These are phyloP conservation scores for Drosophila ercepeae DNA, from an alignment of 1,140 invertebrate species.

Conservation along the genomic window DNA sequence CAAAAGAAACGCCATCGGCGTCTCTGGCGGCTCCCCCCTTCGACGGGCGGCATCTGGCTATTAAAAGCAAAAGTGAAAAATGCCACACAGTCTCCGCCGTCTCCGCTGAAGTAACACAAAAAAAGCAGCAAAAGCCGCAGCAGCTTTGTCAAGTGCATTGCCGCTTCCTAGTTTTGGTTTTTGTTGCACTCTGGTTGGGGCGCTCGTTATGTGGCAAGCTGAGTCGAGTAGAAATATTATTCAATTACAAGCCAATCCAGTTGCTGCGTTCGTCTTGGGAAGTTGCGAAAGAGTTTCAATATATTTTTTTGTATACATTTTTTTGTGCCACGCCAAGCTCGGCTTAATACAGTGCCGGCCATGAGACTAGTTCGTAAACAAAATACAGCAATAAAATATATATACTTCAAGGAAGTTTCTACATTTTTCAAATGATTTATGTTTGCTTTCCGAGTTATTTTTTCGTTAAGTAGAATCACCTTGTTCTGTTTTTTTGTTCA, in stretches of 20 bases:
- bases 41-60: constrained; percentile 49
- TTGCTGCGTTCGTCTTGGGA: constrained; percentile 41
- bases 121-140: constrained; percentile 22
- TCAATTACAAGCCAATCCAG: constrained; percentile 75
- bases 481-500: background rate
- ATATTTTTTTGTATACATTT: constrained; percentile 23
- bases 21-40: background rate
- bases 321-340: constrained; percentile 31
- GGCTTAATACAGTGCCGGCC: background rate
- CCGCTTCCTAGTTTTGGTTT: constrained; percentile 58
- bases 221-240: constrained; percentile 69
- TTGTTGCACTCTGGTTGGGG: constrained; percentile 4
- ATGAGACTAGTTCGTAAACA: constrained; percentile 1
- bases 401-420: background rate
- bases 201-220: constrained; percentile 56
- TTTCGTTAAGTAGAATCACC: background rate
- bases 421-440: background rate
- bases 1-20: constrained; percentile 36
- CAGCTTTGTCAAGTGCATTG: constrained; percentile 73
- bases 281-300: constrained; percentile 44
- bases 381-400: background rate
- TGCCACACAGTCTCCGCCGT: constrained; percentile 54
- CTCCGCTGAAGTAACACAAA: constrained; percentile 17
- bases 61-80: constrained; percentile 81
- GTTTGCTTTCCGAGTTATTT: background rate